Evolutionary conservation across 2,888 invertebrate genomes (phyloP), one percentile per base, ranked within the genome.

Genomic region (Macrophya alboannulata): DNA sequence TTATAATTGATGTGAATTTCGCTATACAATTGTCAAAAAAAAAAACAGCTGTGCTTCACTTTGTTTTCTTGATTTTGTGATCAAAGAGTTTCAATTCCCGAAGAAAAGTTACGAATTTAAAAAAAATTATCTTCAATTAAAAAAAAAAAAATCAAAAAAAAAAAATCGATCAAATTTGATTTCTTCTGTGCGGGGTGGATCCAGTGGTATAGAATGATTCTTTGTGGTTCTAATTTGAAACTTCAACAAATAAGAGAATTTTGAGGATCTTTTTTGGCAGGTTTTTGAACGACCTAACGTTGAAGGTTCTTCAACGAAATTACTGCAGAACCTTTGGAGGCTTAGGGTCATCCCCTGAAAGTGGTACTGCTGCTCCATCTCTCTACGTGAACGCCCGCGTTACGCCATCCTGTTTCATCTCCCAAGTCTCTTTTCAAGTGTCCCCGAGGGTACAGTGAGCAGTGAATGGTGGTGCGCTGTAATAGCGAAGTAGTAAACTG

Each of bases 401-500:
- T 77, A 37, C 31, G 31, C 77, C 77, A 37, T 77, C 55, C 31
- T 55, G 77, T 77, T 51, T 55, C 51, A 55, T 77, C 55, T 51
- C 77, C 25, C 17, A n/a, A 77, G 51, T 25, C 51, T 37, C 17
- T 48, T 77, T 48, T 51, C 77, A 51, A 77, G 31, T 77, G 77
- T 77, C n/a, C 77, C 77, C 77, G 17, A 77, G 77, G 77, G 77
- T 48, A 77, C 51, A 25, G 31, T 37, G 77, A 37, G 51, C 37
- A 51, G 77, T n/a, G 45, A 74, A 74, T 74, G 74, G 43, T 74
- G 74, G 74, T 74, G 43, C 74, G 74, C 45, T 74, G 74, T 74
- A 74, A 74, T 43, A 74, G 74, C 74, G 31, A 37, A 51, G 77
- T 51, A 77, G 77, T 77, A 77, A 77, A 77, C 77, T 77, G 77